These are phyloP conservation scores for Anastrepha ludens DNA, from an alignment of 1,140 invertebrate species.

Conservation along the genomic window DNA sequence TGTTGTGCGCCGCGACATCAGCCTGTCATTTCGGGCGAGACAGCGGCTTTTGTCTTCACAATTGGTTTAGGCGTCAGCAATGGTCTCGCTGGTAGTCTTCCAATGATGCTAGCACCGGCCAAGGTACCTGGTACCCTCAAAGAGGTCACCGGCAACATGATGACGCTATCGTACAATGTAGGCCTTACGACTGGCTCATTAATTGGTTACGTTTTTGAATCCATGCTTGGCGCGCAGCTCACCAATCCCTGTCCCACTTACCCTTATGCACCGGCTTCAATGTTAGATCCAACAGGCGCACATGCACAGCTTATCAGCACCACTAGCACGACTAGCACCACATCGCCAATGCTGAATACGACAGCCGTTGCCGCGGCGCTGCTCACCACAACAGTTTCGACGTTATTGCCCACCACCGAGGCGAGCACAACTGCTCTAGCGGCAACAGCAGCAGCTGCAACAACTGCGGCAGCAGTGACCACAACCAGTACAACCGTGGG, in stretches of 20 bases:
- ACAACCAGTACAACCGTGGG: constrained; percentile 47
- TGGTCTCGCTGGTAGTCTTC: constrained; percentile 90
- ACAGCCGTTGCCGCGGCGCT: constrained; percentile 55
- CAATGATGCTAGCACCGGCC: constrained; percentile 91
- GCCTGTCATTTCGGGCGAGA: constrained; percentile 84
- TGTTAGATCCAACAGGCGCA: constrained; percentile 61
- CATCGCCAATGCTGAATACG: constrained; percentile 42
- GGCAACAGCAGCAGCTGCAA: constrained; percentile 54
- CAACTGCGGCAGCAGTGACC: constrained; percentile 31
- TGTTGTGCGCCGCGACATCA: constrained; percentile 84
- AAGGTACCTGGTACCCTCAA: constrained; percentile 86
- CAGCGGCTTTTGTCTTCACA: constrained; percentile 79
- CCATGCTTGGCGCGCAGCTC: constrained; percentile 80
- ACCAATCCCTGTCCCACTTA: constrained; percentile 73
- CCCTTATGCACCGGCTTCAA: constrained; percentile 62
- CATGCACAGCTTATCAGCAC: constrained; percentile 53
- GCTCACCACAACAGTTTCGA: constrained; percentile 58
- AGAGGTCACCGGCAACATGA: constrained; percentile 91
- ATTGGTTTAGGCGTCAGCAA: constrained; percentile 88
- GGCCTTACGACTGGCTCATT: constrained; percentile 88
- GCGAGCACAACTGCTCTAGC: constrained; percentile 57
- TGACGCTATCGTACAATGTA: constrained; percentile 92
- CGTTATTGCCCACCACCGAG: constrained; percentile 65
- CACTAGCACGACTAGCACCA: constrained; percentile 51
- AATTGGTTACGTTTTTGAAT: constrained; percentile 87